These are phyloP conservation scores for Brassicogethes aeneus DNA, from an alignment of 2,888 invertebrate genomes.

Conservation along the genomic window DNA sequence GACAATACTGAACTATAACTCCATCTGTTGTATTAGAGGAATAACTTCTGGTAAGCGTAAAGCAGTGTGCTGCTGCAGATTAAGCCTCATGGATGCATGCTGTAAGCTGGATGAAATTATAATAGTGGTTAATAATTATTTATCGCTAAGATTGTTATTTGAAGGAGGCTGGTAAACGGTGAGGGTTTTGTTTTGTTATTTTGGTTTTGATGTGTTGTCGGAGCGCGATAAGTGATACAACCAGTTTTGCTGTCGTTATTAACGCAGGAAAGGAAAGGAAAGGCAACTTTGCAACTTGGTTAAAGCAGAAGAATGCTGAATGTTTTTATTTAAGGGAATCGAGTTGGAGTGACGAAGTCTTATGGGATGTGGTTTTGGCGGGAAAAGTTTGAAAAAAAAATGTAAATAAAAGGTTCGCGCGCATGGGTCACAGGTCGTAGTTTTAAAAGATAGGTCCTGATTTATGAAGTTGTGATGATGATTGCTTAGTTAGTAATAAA, in stretches of 20 bases:
- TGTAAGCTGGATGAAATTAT: no score
- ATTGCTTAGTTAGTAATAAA: conserved; percentile 1
- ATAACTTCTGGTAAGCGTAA: no score
- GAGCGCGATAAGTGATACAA: conserved; percentile 33
- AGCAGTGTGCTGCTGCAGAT: no score
- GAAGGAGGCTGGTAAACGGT: conserved; percentile 24
- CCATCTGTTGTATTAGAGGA: no score
- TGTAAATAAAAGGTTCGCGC: conserved; percentile 6
- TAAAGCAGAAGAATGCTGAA: no score
- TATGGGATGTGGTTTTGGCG: conserved; percentile 8
- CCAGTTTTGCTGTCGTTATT: conserved; percentile 34
- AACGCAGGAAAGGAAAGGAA: conserved; percentile 22
- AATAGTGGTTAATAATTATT: conserved; percentile 37
- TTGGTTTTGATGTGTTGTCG: conserved; percentile 28
- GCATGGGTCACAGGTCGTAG: conserved; percentile 33
- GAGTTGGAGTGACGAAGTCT: no score
- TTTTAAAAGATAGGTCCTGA: background rate
- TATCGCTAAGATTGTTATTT: no score
- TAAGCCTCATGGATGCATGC: no score
- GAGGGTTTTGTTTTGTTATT: conserved; percentile 26
- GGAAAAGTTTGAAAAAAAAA: conserved; percentile 12
- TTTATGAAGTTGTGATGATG: background rate
- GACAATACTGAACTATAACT: no score
- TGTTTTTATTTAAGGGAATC: no score
- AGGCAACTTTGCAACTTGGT: no score